These are phyloP conservation scores for Stenodera caucasica DNA, from an alignment of 2,888 invertebrate species.

Conservation along the genomic window DNA sequence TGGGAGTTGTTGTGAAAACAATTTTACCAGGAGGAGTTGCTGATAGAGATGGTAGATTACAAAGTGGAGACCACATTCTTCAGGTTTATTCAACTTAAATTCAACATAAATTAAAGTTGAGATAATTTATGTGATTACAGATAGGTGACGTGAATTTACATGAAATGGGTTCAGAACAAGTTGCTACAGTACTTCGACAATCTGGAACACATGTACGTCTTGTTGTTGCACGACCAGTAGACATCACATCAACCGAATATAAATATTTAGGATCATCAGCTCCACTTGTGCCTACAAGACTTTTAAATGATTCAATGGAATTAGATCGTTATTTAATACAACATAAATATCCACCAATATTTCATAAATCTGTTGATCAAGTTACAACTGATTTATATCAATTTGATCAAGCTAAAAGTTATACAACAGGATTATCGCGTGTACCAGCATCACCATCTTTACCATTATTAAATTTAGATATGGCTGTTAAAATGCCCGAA, in stretches of 20 bases:
- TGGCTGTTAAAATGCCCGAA: conserved; percentile 76
- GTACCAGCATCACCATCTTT: conserved; percentile 56
- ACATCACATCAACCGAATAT: conserved; percentile 65
- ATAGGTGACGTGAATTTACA: conserved; percentile 70
- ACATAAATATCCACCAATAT: conserved; percentile 77
- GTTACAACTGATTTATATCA: conserved; percentile 43
- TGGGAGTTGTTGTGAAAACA: conserved; percentile 99
- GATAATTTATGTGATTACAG: conserved; percentile 37
- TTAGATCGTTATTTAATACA: conserved; percentile 83
- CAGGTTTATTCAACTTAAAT: conserved; percentile 68
- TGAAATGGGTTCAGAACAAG: conserved; percentile 98
- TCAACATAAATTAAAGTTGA: background rate
- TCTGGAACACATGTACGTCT: conserved; percentile 93
- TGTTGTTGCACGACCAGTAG: conserved; percentile 90
- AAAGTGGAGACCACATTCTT: conserved; percentile 97
- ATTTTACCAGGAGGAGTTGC: conserved; percentile 97
- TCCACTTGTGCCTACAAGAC: conserved; percentile 68
- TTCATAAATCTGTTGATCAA: conserved; percentile 49
- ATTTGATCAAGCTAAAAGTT: conserved; percentile 52
- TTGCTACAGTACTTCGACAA: conserved; percentile 92
- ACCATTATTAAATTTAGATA: conserved; percentile 57
- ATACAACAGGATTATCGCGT: conserved; percentile 46
- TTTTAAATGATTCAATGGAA: conserved; percentile 85
- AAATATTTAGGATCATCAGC: conserved; percentile 62
- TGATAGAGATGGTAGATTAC: conserved; percentile 93